Base-by-base conservation (phyloP, 1,140 invertebrate genomes). In the Triops longicaudatus region DNA sequence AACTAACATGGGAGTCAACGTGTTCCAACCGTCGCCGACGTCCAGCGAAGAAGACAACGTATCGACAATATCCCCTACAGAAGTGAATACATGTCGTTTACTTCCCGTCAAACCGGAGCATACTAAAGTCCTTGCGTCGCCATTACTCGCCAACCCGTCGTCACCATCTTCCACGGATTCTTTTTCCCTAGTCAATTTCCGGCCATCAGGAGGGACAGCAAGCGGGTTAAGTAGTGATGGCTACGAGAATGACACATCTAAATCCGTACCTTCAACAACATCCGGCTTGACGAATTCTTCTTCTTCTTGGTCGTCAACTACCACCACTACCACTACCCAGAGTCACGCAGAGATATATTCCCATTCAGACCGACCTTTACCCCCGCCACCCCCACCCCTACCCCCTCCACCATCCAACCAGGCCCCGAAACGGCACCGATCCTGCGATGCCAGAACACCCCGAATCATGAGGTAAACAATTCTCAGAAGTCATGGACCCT, bases 111-210 rank as follows among this genome's bases (percentile, higher is more conserved):
- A 75, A n/a, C 74, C 74, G 1, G 74, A 75, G 31, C 74, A 41
- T 31, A 75, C 74, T 1, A 75, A 75, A 75, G 26, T 75, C 74
- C 74, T 75, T 43, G 1, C 81, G 82, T 76, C 80, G 81, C 17
- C 80, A 78, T 79, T 78, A 14, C 77, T 76, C 28, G 84, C 83
- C 78, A 85, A 83, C 77, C 83, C 84, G 50, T 63, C 50, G 50
- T n/a, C 14, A 63, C 50, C 50, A n/a, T 63, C 50, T 63, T 63
- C 44, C 44, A 63, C 44, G 44, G 44, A 63, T 12, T 63, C 44
- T 63, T 63, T 12, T 63, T 63, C 50, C 14, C 50, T 63, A 63
- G 50, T 63, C 50, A 63, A 63, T 22, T 63, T 63, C 50, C 9
- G 50, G 50, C 50, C 50, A 22, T 63, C 50, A 63, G 50, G 22